These are phyloP conservation scores for Cephus nigrinus DNA, from an alignment of 2,888 invertebrate genomes.

Conservation along the genomic window DNA sequence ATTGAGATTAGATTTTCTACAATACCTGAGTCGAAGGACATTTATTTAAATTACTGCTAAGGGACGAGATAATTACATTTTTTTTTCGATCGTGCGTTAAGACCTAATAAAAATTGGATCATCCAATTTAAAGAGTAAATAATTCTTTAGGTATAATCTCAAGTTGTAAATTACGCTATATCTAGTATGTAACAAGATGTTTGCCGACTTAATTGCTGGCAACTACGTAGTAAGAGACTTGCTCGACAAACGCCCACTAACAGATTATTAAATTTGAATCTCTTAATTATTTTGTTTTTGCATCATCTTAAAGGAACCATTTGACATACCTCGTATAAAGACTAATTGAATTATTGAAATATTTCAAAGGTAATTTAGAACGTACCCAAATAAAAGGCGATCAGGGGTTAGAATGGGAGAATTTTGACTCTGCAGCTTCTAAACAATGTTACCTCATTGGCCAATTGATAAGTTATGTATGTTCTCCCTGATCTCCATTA, in stretches of 20 bases:
- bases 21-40: background rate
- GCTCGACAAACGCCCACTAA: slow-evolving; percentile 4
- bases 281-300: slow-evolving; percentile 9
- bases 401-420: background rate
- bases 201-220: slow-evolving; percentile 5
- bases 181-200: slow-evolving; percentile 3
- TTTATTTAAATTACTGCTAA: background rate
- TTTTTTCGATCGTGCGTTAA: background rate
- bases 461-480: background rate
- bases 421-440: background rate
- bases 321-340: background rate
- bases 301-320: background rate
- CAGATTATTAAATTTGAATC: slow-evolving; percentile 8
- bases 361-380: background rate
- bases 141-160: background rate
- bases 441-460: background rate
- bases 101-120: background rate
- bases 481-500: background rate
- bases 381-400: background rate
- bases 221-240: slow-evolving; percentile 9
- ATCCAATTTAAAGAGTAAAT: background rate
- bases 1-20: background rate
- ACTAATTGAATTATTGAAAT: slow-evolving; percentile 14
- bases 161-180: background rate
- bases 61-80: background rate